Evolutionary conservation across 2,888 invertebrate genomes (phyloP).

Genomic region (Drosophila merina): DNA sequence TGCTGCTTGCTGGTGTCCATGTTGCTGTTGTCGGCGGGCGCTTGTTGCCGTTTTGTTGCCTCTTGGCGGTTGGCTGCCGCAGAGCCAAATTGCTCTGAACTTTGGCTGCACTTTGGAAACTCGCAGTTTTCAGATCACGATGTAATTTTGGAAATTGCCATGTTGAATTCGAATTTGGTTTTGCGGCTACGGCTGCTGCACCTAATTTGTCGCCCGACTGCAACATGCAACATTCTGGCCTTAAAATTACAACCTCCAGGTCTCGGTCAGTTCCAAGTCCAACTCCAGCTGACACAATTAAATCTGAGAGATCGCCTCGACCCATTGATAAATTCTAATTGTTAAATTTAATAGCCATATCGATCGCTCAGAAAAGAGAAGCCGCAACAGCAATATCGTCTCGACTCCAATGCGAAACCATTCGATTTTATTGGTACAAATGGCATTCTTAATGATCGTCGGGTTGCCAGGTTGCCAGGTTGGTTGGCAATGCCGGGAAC

Average conservation of each 20-base stretch:
- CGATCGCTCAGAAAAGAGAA: conserved; percentile 63
- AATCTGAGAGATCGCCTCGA: conserved; percentile 42
- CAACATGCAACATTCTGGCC: conserved; percentile 34
- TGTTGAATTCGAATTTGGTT: conserved; percentile 56
- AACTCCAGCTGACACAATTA: conserved; percentile 64
- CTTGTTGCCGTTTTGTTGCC: conserved; percentile 61
- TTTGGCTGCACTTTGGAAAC: conserved; percentile 80
- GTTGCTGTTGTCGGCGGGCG: conserved; percentile 56
- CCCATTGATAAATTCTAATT: conserved; percentile 82
- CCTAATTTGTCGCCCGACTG: conserved; percentile 73
- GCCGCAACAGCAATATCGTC: conserved; percentile 39
- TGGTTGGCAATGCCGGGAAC: conserved; percentile 6
- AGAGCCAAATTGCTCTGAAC: conserved; percentile 82
- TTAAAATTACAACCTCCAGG: conserved; percentile 68
- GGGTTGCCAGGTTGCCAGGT: conserved; percentile 49
- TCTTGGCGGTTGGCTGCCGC: conserved; percentile 36
- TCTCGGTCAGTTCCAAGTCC: conserved; percentile 44
- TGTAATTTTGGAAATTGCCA: conserved; percentile 82
- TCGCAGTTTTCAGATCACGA: conserved; percentile 81
- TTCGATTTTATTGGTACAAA: conserved; percentile 83
- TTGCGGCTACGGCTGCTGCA: conserved; percentile 44
- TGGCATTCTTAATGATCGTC: conserved; percentile 81
- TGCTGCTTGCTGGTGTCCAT: conserved; percentile 51
- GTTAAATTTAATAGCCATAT: conserved; percentile 82
- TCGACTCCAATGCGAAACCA: conserved; percentile 47